A percentile compares a stretch with the other conserved stretches of the same genome.
Conservation (phyloP, 2,888 invertebrate species). For the Anthrax anthrax region DNA sequence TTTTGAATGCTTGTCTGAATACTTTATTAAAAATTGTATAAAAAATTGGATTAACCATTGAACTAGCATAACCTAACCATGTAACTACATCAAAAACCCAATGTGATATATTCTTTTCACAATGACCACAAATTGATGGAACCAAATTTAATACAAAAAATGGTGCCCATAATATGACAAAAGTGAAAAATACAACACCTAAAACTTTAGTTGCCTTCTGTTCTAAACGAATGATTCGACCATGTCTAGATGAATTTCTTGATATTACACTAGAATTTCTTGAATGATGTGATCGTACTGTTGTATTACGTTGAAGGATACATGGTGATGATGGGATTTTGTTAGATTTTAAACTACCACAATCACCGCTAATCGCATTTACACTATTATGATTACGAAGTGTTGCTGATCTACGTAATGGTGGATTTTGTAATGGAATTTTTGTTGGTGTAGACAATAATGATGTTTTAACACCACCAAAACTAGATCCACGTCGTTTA, state of each 20-base stretch:
- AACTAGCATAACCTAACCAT: slow-evolving; percentile 89
- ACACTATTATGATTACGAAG: slow-evolving; percentile 39
- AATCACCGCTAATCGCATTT: slow-evolving; percentile 13
- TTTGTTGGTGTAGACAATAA: slow-evolving; percentile 42
- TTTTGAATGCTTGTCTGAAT: slow-evolving; percentile 81
- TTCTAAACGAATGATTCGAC: slow-evolving; percentile 71
- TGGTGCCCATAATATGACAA: slow-evolving; percentile 90
- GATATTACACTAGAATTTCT: slow-evolving; percentile 70
- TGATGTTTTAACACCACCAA: slow-evolving; percentile 49
- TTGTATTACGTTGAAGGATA: slow-evolving; percentile 39
- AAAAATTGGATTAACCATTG: slow-evolving; percentile 91
- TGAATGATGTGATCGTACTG: slow-evolving; percentile 55
- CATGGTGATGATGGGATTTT: slow-evolving; percentile 44
- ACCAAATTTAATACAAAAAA: slow-evolving; percentile 83
- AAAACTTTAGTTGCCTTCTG: slow-evolving; percentile 94
- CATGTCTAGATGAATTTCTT: slow-evolving; percentile 66
- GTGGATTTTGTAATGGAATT: slow-evolving; percentile 18
- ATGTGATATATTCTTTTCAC: slow-evolving; percentile 57
- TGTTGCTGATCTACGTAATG: slow-evolving; percentile 45
- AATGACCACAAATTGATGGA: slow-evolving; percentile 67
- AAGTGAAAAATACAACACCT: slow-evolving; percentile 88
- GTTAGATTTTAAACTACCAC: slow-evolving; percentile 23
- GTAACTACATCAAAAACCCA: slow-evolving; percentile 78
- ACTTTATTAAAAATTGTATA: slow-evolving; percentile 93
- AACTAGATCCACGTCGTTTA: slow-evolving; percentile 53